Conservation (phyloP, 2,113 vertebrate genomes). For the Sinocyclocheilus rhinocerous region DNA sequence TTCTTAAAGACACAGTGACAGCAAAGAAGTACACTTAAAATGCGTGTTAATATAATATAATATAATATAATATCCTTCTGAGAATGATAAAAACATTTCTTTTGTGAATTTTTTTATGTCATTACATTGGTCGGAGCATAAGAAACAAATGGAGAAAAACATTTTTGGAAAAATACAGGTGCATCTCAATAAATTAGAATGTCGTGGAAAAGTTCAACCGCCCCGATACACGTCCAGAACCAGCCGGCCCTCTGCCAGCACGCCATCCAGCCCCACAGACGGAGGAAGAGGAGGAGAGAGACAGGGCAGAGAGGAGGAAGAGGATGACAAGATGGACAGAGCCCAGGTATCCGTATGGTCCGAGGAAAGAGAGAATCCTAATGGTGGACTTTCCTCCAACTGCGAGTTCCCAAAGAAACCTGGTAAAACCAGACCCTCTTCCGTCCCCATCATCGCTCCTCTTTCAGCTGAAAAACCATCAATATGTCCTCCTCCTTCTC, state of each 20-base stretch:
- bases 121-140: no score
- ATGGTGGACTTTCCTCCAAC: neutral
- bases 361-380: slow-evolving; percentile 39
- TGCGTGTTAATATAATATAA: neutral
- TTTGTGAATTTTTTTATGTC: no score
- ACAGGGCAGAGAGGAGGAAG: slow-evolving; percentile 57
- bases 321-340: slow-evolving; percentile 57
- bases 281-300: slow-evolving; percentile 68
- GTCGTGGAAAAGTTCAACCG: no score
- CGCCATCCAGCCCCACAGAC: slow-evolving; percentile 63
- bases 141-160: no score
- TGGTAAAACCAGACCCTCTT: neutral
- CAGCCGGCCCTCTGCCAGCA: slow-evolving; percentile 74
- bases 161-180: no score
- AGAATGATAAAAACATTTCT: no score
- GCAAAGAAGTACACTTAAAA: neutral
- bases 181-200: no score
- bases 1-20: slow-evolving; percentile 50
- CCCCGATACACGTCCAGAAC: slow-evolving; percentile 83
- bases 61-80: no score
- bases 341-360: slow-evolving; percentile 58
- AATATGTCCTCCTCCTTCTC: neutral
- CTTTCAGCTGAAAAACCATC: neutral
- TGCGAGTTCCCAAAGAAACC: neutral
- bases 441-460: neutral